These are phyloP conservation scores for Hoplodrina ambigua DNA, from an alignment of 2,888 invertebrate genomes.

Conservation along the genomic window DNA sequence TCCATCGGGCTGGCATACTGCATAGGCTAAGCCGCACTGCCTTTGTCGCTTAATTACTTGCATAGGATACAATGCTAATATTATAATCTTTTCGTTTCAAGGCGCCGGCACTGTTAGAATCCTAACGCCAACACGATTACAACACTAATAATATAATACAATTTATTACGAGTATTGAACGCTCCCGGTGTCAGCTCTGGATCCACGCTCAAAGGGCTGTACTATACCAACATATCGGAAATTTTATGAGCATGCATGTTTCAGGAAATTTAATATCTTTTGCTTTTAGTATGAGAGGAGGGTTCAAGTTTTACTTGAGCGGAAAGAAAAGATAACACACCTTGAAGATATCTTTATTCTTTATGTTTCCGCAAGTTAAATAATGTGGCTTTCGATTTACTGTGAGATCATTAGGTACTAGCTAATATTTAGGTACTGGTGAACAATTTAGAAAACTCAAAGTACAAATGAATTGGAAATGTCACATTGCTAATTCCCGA, in stretches of 20 bases:
- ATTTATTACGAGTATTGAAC: conserved; percentile 41
- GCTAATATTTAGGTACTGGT: not conserved
- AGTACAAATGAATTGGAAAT: no score
- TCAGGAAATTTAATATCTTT: conserved; percentile 54
- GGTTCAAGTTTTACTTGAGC: conserved; percentile 29
- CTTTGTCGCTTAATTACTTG: conserved; percentile 35
- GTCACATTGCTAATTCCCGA: no score
- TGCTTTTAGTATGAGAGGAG: conserved; percentile 36
- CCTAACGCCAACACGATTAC: conserved; percentile 33
- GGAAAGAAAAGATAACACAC: conserved; percentile 20
- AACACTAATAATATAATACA: conserved; percentile 41
- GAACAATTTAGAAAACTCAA: not conserved
- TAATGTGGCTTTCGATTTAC: not conserved
- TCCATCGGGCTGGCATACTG: not conserved
- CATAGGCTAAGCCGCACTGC: conserved; percentile 1
- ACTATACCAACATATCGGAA: conserved; percentile 47
- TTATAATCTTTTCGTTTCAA: conserved; percentile 24
- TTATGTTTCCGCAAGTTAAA: not conserved
- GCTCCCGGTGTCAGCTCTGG: conserved; percentile 9
- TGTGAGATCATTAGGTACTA: no score
- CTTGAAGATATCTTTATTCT: conserved; percentile 28
- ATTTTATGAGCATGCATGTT: conserved; percentile 46
- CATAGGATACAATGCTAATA: conserved; percentile 25
- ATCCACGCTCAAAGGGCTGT: conserved; percentile 28
- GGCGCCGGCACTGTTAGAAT: not conserved